Percentiles rank a stretch among this genome's conserved stretches.
Conservation (phyloP, 2,797 vertebrate species). For the Lepilemur septentrionalis region DNA sequence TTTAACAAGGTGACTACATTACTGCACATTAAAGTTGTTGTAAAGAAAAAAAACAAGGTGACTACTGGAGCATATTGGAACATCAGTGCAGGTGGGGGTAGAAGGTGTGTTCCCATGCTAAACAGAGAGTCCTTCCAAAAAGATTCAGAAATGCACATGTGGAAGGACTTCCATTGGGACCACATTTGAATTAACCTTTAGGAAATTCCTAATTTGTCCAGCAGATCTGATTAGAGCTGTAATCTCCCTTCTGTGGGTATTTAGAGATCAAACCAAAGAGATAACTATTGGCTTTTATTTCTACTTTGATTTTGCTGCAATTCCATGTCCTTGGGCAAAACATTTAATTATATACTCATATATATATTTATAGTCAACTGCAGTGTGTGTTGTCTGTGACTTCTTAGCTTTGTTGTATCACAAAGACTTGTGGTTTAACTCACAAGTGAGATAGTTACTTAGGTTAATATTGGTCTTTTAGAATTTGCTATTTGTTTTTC, state of each 20-base stretch:
- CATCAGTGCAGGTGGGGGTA: background rate
- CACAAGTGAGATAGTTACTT: background rate
- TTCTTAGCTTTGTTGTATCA: conserved; percentile 26
- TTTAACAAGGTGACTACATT: background rate
- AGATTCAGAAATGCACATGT: background rate
- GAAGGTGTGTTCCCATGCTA: background rate
- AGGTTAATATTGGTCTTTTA: conserved; percentile 21
- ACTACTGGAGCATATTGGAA: background rate
- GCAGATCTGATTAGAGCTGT: background rate
- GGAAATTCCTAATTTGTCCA: conserved; percentile 5
- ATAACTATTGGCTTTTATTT: conserved; percentile 47
- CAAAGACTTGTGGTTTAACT: conserved; percentile 28
- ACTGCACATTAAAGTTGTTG: too few relatives aligned
- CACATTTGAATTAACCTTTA: conserved; percentile 34
- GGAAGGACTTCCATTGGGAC: background rate
- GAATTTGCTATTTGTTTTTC: conserved; percentile 20
- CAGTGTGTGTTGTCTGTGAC: background rate
- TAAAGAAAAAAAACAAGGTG: background rate
- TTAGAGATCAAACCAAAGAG: background rate
- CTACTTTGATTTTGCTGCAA: conserved; percentile 47
- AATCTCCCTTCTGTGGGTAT: background rate
- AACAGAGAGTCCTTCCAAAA: background rate
- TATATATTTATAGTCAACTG: background rate
- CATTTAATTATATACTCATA: conserved; percentile 2
- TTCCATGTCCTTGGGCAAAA: background rate